These are phyloP conservation scores for Amiota mariae DNA, from an alignment of 2,888 invertebrate genomes.

Conservation along the genomic window DNA sequence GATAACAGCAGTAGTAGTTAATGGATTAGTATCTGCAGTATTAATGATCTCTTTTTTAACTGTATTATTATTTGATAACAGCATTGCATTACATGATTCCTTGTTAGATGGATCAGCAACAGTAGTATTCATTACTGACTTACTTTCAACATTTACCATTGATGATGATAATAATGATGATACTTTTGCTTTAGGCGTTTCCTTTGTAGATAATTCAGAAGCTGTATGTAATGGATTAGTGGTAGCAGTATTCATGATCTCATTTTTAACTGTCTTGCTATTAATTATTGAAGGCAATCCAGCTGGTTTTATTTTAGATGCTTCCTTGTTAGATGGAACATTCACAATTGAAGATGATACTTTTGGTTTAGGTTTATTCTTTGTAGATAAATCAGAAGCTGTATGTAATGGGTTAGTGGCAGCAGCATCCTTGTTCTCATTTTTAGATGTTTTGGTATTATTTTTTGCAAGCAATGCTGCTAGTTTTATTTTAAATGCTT, in stretches of 20 bases:
- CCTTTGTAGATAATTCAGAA: too few relatives aligned
- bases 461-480: too few relatives aligned
- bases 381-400: too few relatives aligned
- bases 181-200: too few relatives aligned
- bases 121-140: too few relatives aligned
- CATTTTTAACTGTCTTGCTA: background rate
- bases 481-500: background rate
- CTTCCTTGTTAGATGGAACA: background rate
- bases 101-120: background rate
- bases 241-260: background rate
- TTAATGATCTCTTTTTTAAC: background rate
- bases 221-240: background rate
- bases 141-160: too few relatives aligned
- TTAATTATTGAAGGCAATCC: too few relatives aligned
- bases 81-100: background rate
- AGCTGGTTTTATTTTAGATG: background rate
- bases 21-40: too few relatives aligned
- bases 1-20: too few relatives aligned
- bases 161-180: too few relatives aligned
- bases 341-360: too few relatives aligned
- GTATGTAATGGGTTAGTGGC: background rate
- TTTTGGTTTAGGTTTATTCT: too few relatives aligned
- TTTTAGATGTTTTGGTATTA: background rate
- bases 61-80: background rate
- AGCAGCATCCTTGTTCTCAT: background rate